Evolutionary conservation across 2,113 vertebrate species (phyloP).

Genomic region (Etia nguti): DNA sequence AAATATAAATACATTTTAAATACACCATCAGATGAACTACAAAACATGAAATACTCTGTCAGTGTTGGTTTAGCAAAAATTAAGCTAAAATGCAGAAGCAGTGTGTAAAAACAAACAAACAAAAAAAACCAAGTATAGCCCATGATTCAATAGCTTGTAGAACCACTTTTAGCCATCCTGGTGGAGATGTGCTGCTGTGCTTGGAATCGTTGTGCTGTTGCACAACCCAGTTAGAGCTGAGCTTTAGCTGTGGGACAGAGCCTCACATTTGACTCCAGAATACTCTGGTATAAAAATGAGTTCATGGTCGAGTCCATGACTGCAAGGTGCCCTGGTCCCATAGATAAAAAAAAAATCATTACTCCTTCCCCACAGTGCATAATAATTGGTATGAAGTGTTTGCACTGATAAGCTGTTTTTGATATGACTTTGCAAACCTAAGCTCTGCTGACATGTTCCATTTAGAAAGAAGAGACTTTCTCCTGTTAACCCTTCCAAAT

Average conservation of each 20-base stretch:
- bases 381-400: background rate
- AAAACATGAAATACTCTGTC: background rate
- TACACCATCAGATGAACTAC: background rate
- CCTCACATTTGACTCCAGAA: background rate
- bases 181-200: background rate
- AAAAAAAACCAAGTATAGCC: background rate
- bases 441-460: background rate
- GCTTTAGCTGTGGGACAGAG: background rate
- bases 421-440: background rate
- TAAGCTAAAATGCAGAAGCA: background rate
- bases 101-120: background rate
- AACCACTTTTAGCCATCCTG: background rate
- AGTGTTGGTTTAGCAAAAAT: background rate
- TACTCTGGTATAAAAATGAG: background rate
- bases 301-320: background rate
- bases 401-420: background rate
- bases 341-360: background rate
- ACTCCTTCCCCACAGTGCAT: background rate
- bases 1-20: background rate
- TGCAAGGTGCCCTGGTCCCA: background rate
- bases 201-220: background rate
- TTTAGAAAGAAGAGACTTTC: background rate
- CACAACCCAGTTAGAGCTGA: background rate
- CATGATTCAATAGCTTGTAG: background rate
- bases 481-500: background rate